phyloP scores from a whole-genome alignment of 2,113 vertebrate genomes.

The Myrmophylax atrothorax region DNA sequence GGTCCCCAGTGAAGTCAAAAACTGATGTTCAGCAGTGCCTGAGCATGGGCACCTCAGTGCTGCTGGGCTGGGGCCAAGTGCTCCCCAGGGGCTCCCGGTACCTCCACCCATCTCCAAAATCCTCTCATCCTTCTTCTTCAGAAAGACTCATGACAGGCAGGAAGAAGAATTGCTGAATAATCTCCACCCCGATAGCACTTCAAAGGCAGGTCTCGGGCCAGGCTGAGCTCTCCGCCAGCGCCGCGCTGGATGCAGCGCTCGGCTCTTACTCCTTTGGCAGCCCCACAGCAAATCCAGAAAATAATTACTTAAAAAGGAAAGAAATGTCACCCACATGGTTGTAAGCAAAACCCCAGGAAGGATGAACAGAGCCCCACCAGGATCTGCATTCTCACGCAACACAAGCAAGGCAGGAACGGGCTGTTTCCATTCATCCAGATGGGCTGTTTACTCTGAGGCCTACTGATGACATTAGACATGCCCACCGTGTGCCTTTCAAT shows the following conservation, averaged over 20 bases:
- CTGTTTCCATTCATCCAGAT: not conserved
- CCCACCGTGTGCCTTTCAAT: not conserved
- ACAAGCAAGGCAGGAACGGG: not conserved
- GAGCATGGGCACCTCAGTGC: rapidly evolving
- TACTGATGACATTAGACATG: not conserved
- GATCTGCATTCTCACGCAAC: not conserved
- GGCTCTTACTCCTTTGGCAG: constrained; percentile 27
- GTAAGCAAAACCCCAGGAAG: constrained; percentile 15
- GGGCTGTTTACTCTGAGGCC: not conserved
- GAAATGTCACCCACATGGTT: constrained; percentile 33
- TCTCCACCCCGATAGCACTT: not conserved
- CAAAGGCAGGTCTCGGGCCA: not conserved
- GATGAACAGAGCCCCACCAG: not conserved
- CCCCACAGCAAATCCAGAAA: not conserved
- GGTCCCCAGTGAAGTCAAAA: not conserved
- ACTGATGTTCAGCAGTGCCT: rapidly evolving
- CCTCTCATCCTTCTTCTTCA: not conserved
- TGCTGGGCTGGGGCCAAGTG: not conserved
- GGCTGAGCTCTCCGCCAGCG: not conserved
- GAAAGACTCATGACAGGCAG: not conserved
- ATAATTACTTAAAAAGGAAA: constrained; percentile 68
- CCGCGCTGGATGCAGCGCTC: not conserved
- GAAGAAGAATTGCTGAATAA: constrained; percentile 14
- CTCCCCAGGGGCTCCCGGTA: not conserved
- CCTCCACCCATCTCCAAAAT: not conserved